phyloP scores from a whole-genome alignment of 2,113 vertebrate species.

The Phodopus roborovskii region DNA sequence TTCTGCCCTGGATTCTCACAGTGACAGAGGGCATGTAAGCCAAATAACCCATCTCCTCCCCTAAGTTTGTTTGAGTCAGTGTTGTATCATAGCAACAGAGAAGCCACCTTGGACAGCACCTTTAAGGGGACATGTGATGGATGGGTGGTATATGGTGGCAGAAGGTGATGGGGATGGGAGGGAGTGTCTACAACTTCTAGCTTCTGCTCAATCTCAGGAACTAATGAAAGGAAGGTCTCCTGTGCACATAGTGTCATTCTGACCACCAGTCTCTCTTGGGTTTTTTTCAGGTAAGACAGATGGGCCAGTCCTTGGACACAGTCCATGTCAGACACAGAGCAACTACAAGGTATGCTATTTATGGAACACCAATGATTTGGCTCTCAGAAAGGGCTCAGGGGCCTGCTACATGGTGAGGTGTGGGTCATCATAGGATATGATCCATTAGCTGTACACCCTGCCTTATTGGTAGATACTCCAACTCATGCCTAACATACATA shows the following conservation, averaged over 20 bases:
- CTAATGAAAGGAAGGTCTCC: not conserved
- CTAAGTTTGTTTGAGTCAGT: not conserved
- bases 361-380: not conserved
- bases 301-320: not conserved
- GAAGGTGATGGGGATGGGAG: not conserved
- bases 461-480: not conserved
- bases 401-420: fast-evolving
- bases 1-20: not conserved
- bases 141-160: no score
- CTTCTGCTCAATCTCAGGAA: not conserved
- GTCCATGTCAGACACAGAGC: not conserved
- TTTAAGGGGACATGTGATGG: not conserved
- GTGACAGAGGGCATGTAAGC: not conserved
- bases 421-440: not conserved
- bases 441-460: not conserved
- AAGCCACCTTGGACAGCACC: no score
- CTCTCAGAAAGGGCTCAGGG: not conserved
- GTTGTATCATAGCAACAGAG: not conserved
- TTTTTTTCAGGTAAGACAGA: not conserved
- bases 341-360: not conserved
- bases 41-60: not conserved
- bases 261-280: not conserved
- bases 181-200: no score
- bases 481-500: not conserved
- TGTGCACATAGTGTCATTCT: not conserved